Percentiles rank a stretch among this genome's conserved stretches.
Evolutionary conservation across 2,888 invertebrate species (phyloP).

Genomic region (Dasypolia templi): DNA sequence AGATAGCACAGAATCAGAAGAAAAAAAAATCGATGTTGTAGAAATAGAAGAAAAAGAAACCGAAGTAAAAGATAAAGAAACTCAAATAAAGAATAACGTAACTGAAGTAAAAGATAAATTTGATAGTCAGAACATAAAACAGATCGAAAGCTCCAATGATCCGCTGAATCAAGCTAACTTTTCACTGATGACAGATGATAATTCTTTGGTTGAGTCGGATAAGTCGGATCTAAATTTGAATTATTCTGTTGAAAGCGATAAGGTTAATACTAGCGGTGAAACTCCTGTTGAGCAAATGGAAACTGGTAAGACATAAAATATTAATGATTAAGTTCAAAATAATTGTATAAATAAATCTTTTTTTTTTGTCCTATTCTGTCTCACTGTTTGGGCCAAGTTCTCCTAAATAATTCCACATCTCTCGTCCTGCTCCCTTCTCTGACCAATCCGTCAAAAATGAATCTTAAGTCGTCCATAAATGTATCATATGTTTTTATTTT

Average conservation of each 20-base stretch:
- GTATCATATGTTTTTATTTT: neutral
- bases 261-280: conserved; percentile 46
- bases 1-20: conserved; percentile 34
- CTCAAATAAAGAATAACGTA: neutral
- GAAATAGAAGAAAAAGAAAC: conserved; percentile 36
- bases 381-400: neutral
- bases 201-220: conserved; percentile 77
- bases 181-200: conserved; percentile 86
- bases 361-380: neutral
- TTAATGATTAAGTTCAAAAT: neutral
- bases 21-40: conserved; percentile 38
- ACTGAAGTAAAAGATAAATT: conserved; percentile 24
- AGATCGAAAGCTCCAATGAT: conserved; percentile 65
- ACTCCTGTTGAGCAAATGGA: conserved; percentile 48
- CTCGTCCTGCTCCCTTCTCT: neutral
- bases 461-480: neutral
- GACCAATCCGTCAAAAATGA: neutral
- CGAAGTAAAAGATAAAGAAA: conserved; percentile 3
- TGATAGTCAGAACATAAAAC: conserved; percentile 33
- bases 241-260: conserved; percentile 78
- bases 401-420: neutral
- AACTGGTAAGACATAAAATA: conserved; percentile 35
- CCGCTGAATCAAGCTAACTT: conserved; percentile 77
- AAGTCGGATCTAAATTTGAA: conserved; percentile 76
- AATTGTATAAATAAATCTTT: neutral